Base-by-base conservation (phyloP, 1,140 invertebrate species). In the Drosophila nasuta region DNA sequence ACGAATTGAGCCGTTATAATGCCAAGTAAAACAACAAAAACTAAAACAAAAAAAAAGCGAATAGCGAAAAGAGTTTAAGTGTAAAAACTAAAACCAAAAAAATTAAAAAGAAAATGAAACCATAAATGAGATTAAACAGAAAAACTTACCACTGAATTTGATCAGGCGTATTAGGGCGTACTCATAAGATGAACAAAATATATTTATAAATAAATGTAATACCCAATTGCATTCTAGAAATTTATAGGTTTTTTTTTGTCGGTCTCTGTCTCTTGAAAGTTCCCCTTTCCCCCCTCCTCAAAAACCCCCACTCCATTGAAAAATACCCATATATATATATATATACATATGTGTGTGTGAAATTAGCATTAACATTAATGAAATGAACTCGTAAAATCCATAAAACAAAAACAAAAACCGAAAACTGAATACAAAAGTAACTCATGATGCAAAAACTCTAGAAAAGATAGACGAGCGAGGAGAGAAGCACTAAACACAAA, bases 1-100 rank as follows among this genome's bases (percentile, higher is more conserved):
- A 67, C 82, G 71, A 82, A 64, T 71, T 80, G 77, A 83, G 45
- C 51, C 52, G 62, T 81, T 65, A 73, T 64, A 82, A 46, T 56
- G 62, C 71, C 69, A 77, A 81, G 52, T 63, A 63, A 75, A 38
- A 38, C 11, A 33, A 63, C 45, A 28, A 56, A 66, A 77, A 75
- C 64, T 67, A 71, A 75, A 72, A 25, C 20, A n/a, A 25, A 25
- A 25, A 25, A 25, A 25, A 25, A 25, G 20, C 20, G 20, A 25
- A 25, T 25, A 25, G 60, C 54, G 57, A 65, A 78, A 65, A 64
- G 48, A 67, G 48, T 60, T 72, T 51, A 71, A 64, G 74, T 58
- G 48, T 80, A 65, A 25, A 46, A 35, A 49, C 10, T 11, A 63
- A 59, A 58, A 33, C 62, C 15, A 45, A 33, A 2, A 28, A n/a